Evolutionary conservation across 1,140 invertebrate genomes (phyloP).

Genomic region (Lucilia cuprina): DNA sequence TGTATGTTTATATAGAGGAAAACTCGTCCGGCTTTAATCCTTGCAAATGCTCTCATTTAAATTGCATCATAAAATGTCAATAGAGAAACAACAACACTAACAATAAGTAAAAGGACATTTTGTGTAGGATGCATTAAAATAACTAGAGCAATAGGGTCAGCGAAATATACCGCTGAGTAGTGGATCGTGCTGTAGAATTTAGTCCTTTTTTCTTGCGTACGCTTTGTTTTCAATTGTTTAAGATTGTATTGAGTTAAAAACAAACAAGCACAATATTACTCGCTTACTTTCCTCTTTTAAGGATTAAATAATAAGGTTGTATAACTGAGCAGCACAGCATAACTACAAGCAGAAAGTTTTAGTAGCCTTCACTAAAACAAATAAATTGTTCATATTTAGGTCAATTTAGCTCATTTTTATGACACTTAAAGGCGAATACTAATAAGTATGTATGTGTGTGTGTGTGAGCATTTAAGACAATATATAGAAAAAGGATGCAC

Average conservation of each 20-base stretch:
- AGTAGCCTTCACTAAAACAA: slow-evolving; percentile 5
- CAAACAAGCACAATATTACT: background rate
- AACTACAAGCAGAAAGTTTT: background rate
- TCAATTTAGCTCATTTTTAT: background rate
- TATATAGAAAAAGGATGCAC: background rate
- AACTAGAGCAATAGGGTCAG: background rate
- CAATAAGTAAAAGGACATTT: too few relatives aligned
- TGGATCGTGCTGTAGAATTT: background rate
- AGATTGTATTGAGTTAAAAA: background rate
- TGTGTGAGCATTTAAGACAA: background rate
- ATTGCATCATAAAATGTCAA: slow-evolving; percentile 36
- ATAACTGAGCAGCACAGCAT: background rate
- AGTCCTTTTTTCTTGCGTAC: background rate
- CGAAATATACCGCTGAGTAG: background rate
- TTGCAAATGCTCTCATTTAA: slow-evolving; percentile 36
- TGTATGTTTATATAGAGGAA: background rate
- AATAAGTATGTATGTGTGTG: background rate
- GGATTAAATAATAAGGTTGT: slow-evolving; percentile 8
- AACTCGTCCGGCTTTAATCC: background rate
- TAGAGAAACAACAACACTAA: background rate
- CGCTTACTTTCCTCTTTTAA: background rate
- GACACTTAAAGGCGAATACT: background rate
- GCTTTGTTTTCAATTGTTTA: background rate
- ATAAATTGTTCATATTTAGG: background rate
- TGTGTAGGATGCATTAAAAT: background rate